Evolutionary conservation across 2,888 invertebrate genomes (phyloP).

Genomic region (Drosophila kambysellisi): DNA sequence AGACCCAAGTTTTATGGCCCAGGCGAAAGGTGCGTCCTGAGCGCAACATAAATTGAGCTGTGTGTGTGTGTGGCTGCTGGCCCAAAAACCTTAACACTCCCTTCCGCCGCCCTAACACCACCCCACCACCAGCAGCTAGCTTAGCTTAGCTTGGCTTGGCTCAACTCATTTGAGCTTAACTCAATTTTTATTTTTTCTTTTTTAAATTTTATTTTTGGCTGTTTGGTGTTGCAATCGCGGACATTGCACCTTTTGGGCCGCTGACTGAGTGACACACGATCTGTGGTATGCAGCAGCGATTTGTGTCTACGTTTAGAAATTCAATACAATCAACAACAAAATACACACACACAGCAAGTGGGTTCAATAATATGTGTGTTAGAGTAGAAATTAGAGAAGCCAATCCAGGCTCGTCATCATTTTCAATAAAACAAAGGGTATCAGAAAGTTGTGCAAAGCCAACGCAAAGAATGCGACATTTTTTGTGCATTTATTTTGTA

Average conservation of each 20-base stretch:
- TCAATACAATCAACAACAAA: conserved; percentile 52
- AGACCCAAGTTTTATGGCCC: conserved; percentile 50
- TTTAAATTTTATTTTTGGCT: conserved; percentile 18
- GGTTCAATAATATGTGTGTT: conserved; percentile 47
- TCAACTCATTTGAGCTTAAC: conserved; percentile 15
- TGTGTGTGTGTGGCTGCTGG: conserved; percentile 11
- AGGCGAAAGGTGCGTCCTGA: conserved; percentile 53
- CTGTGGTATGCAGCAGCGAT: conserved; percentile 77
- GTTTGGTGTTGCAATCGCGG: conserved; percentile 75
- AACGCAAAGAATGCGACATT: neutral
- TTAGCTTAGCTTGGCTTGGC: conserved; percentile 1
- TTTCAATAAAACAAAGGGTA: neutral
- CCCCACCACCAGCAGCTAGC: neutral
- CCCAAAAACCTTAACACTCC: conserved; percentile 29
- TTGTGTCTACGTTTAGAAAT: conserved; percentile 81
- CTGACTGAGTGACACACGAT: conserved; percentile 67
- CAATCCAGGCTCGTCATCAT: conserved; percentile 52
- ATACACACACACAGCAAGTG: conserved; percentile 32
- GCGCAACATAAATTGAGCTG: conserved; percentile 1
- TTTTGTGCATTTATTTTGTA: neutral
- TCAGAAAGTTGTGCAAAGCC: neutral
- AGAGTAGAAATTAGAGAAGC: conserved; percentile 56
- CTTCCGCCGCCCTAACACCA: conserved; percentile 5
- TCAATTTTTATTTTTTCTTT: neutral
- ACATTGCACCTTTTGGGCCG: conserved; percentile 75